phyloP scores from a whole-genome alignment of 2,888 invertebrate genomes.

The Myopa tessellatipennis region DNA sequence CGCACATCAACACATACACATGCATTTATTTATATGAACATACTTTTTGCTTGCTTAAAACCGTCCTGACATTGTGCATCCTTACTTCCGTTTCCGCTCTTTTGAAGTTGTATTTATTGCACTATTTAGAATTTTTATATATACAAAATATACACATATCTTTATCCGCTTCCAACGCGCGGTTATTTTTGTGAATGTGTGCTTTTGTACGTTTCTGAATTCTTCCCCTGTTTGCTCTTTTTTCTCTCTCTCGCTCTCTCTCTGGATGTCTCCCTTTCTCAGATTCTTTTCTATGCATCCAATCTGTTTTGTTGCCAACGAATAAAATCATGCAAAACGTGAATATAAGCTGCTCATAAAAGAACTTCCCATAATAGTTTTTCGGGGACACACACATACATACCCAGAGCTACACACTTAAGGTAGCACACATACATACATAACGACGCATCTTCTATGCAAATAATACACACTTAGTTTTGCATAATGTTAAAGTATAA shows the following conservation, averaged over 20 bases:
- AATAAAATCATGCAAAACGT: constrained; percentile 14
- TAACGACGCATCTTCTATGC: background rate
- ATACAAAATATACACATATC: no score
- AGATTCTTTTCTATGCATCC: background rate
- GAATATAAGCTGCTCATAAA: constrained; percentile 36
- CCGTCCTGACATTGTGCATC: constrained; percentile 15
- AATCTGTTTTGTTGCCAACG: background rate
- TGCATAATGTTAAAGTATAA: constrained; percentile 5
- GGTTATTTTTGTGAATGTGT: background rate
- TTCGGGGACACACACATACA: background rate
- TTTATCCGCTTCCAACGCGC: no score
- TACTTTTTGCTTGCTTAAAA: background rate
- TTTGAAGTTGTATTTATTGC: background rate
- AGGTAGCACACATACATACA: background rate
- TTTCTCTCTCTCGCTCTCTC: background rate
- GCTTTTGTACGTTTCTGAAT: background rate
- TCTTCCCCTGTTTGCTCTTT: background rate
- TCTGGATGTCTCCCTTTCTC: background rate
- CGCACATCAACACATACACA: constrained; percentile 6
- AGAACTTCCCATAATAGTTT: constrained; percentile 30
- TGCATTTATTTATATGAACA: background rate
- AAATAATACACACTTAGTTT: background rate
- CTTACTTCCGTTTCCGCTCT: constrained; percentile 23
- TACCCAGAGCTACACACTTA: background rate
- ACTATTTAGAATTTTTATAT: background rate